Conservation (phyloP, 2,888 invertebrate species). For the Phyto melanocephala region DNA sequence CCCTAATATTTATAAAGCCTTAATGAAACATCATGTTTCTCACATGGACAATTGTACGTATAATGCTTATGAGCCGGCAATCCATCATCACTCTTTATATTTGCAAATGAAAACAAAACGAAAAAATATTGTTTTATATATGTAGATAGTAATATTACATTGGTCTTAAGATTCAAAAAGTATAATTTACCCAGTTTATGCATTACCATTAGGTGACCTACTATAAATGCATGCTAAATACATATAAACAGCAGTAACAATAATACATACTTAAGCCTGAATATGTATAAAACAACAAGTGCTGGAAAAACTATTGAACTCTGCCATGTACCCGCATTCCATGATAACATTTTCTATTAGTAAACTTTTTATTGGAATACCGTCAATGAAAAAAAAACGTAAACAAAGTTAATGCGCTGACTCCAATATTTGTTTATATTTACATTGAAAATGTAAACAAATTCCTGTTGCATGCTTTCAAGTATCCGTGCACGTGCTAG, state of each 20-base stretch:
- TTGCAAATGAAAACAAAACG: no score
- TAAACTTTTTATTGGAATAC: conserved; percentile 47
- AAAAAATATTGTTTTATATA: no score
- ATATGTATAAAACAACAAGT: background rate
- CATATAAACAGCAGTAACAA: no score
- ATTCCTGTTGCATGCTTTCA: conserved; percentile 35
- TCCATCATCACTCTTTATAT: no score
- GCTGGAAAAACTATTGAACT: conserved; percentile 30
- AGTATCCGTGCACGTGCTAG: conserved; percentile 59
- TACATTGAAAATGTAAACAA: conserved; percentile 53
- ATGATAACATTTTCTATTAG: conserved; percentile 34
- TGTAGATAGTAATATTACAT: no score
- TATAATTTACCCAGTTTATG: no score
- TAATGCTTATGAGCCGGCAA: no score
- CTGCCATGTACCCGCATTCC: background rate
- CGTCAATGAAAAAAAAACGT: conserved; percentile 63
- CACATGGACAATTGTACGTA: no score
- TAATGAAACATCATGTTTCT: no score
- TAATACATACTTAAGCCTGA: no score
- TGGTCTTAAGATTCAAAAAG: no score
- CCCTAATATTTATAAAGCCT: no score
- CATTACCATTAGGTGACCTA: background rate
- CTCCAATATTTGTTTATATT: conserved; percentile 66
- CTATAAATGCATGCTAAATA: background rate
- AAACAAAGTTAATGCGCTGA: conserved; percentile 72